Conservation (phyloP, 2,888 invertebrate species). For the Drosophila meridionalis region DNA sequence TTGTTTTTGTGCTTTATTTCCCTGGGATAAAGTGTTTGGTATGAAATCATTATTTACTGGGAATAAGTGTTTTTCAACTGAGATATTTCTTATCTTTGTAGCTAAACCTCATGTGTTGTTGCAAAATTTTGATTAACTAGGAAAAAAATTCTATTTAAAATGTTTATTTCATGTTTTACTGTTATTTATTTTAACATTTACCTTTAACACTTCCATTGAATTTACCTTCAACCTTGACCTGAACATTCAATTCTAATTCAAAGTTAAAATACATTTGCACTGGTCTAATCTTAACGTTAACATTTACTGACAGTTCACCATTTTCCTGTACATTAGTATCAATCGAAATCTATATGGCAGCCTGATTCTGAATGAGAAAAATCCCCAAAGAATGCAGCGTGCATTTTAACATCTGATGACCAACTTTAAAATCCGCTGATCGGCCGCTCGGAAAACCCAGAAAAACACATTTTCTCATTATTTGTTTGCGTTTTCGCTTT, state of each 20-base stretch:
- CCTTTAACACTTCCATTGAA: background rate
- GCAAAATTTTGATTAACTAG: too few relatives aligned
- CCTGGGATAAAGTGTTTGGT: too few relatives aligned
- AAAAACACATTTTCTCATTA: slow-evolving; percentile 11
- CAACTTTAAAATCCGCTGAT: slow-evolving; percentile 23
- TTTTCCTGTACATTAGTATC: background rate
- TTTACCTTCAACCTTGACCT: background rate
- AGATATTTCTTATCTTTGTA: too few relatives aligned
- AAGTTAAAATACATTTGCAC: background rate
- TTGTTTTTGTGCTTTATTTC: too few relatives aligned
- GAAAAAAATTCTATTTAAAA: too few relatives aligned
- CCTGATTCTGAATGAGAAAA: background rate
- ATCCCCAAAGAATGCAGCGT: slow-evolving; percentile 1
- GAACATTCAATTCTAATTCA: background rate
- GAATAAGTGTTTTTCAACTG: too few relatives aligned
- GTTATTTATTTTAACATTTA: background rate
- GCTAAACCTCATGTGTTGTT: too few relatives aligned
- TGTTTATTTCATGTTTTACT: background rate
- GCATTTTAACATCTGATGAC: slow-evolving; percentile 24
- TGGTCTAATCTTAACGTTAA: background rate
- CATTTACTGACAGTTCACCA: background rate
- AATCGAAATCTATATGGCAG: background rate
- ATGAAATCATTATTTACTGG: too few relatives aligned
- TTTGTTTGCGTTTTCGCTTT: slow-evolving; percentile 1
- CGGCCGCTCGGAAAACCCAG: slow-evolving; percentile 45